A percentile compares a stretch with the other conserved stretches of the same genome.
Evolutionary conservation across 2,888 invertebrate species (phyloP).

Genomic region (Drosophila anceps): DNA sequence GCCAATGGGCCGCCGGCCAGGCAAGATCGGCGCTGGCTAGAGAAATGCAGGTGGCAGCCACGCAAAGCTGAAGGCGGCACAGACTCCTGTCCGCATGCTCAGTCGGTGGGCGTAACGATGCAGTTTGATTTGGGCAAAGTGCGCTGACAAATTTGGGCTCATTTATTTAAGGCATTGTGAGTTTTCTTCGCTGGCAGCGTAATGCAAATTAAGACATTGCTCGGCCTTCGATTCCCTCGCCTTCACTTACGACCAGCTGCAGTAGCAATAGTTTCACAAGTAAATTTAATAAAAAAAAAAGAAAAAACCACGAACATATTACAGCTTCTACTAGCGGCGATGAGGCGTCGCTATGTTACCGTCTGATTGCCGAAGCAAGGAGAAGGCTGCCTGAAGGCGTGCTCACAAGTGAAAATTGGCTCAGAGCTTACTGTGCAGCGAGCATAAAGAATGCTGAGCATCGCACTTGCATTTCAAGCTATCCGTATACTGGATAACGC

Average conservation of each 20-base stretch:
- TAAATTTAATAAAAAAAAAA: conserved; percentile 26
- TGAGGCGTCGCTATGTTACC: conserved; percentile 4
- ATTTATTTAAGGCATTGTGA: conserved; percentile 65
- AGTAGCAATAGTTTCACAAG: conserved; percentile 29
- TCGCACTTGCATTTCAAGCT: conserved; percentile 63
- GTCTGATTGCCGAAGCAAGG: conserved; percentile 32
- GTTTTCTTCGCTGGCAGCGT: conserved; percentile 58
- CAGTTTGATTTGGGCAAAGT: conserved; percentile 60
- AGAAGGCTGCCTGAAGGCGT: background rate
- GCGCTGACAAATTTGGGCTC: conserved; percentile 79
- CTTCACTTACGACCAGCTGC: conserved; percentile 8
- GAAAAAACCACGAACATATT: background rate
- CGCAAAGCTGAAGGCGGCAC: conserved; percentile 20
- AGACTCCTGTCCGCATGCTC: conserved; percentile 8
- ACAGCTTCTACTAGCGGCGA: conserved; percentile 28
- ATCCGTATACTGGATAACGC: conserved; percentile 89
- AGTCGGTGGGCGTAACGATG: conserved; percentile 74
- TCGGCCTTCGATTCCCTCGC: background rate
- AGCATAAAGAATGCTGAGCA: background rate
- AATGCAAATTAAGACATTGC: conserved; percentile 76
- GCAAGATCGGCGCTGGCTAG: conserved; percentile 19
- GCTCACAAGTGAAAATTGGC: conserved; percentile 10
- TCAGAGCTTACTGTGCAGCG: background rate
- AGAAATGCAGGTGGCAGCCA: conserved; percentile 64
- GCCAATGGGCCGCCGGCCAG: conserved; percentile 28